phyloP scores from a whole-genome alignment of 2,113 vertebrate genomes.

The Lethenteron reissneri region DNA sequence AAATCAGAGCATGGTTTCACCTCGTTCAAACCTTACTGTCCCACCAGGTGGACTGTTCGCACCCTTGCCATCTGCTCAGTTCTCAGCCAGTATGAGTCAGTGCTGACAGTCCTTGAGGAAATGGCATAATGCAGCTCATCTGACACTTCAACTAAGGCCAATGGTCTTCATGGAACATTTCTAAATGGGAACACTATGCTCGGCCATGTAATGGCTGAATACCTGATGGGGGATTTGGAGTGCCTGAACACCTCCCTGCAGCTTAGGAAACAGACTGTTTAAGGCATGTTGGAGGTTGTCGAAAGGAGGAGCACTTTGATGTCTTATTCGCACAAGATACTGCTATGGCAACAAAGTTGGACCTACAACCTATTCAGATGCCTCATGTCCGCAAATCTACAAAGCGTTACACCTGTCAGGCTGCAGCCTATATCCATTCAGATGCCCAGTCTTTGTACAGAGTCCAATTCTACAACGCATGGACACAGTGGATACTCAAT shows the following conservation, averaged over 20 bases:
- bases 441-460: too few species aligned
- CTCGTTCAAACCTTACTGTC: slow-evolving; percentile 10
- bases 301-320: too few species aligned
- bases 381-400: too few species aligned
- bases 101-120: slow-evolving; percentile 9
- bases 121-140: slow-evolving; percentile 9
- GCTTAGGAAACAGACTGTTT: slow-evolving; percentile 9
- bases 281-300: slow-evolving; percentile 7
- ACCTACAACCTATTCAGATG: too few species aligned
- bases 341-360: too few species aligned
- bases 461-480: too few species aligned
- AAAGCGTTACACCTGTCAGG: too few species aligned
- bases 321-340: too few species aligned
- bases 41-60: slow-evolving; percentile 10
- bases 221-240: slow-evolving; percentile 9
- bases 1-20: slow-evolving; percentile 12
- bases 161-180: slow-evolving; percentile 8
- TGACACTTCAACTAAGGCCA: neutral
- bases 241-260: slow-evolving; percentile 10
- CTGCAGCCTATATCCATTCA: too few species aligned
- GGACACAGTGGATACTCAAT: too few species aligned
- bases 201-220: slow-evolving; percentile 9
- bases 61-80: slow-evolving; percentile 8
- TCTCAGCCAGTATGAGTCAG: slow-evolving; percentile 10
- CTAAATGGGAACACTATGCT: slow-evolving; percentile 9